Conservation (phyloP, 2,113 vertebrate species). For the Callithrix jacchus region DNA sequence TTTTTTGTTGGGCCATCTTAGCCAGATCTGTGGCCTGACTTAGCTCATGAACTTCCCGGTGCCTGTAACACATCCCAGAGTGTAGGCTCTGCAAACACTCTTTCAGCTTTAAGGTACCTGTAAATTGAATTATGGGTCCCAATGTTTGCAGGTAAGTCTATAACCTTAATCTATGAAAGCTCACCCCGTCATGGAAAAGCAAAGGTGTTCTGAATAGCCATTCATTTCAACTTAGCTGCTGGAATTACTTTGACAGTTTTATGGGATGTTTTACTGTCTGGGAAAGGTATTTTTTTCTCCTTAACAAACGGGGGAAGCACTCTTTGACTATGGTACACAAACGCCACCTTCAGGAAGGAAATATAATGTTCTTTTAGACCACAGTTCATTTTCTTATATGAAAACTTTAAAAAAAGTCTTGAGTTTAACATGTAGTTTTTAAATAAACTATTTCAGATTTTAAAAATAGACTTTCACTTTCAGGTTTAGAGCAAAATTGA, state of each 20-base stretch:
- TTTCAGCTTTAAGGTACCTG: neutral
- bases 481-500: neutral
- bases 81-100: neutral
- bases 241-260: constrained; percentile 57
- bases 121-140: constrained; percentile 47
- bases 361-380: neutral
- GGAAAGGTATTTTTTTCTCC: neutral
- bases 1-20: neutral
- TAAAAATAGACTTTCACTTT: neutral
- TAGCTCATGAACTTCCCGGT: neutral
- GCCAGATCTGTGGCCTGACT: neutral
- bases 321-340: constrained; percentile 69
- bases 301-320: neutral
- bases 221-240: constrained; percentile 37
- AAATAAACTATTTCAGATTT: neutral
- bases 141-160: constrained; percentile 41
- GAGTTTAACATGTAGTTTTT: neutral
- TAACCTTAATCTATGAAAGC: constrained; percentile 11
- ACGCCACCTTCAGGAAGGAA: constrained; percentile 82
- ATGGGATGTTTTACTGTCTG: constrained; percentile 23
- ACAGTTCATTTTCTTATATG: neutral
- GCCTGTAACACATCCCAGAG: neutral
- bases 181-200: neutral
- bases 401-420: neutral
- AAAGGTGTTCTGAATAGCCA: neutral